Conservation (phyloP, 2,888 invertebrate species). For the Ectobius pallidus region DNA sequence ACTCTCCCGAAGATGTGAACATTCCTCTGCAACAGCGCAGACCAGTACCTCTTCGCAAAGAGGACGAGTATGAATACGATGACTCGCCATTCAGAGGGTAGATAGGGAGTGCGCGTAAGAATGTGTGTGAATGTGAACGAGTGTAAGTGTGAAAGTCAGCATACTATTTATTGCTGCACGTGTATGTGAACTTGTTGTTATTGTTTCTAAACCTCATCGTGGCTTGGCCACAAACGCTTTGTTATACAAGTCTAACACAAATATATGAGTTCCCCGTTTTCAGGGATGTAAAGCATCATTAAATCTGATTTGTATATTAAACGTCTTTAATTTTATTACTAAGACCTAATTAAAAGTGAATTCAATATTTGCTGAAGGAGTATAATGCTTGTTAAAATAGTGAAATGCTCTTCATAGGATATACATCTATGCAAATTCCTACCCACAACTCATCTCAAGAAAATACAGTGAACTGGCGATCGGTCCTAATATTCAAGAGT, state of each 20-base stretch:
- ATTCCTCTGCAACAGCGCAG: constrained; percentile 83
- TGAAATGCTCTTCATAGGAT: too few relatives aligned
- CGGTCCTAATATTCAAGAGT: too few relatives aligned
- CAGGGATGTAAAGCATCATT: too few relatives aligned
- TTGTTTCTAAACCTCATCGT: background rate
- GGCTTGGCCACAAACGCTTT: background rate
- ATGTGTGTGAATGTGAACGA: background rate
- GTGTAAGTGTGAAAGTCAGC: background rate
- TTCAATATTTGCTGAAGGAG: too few relatives aligned
- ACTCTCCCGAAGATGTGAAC: constrained; percentile 86
- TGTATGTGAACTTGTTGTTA: background rate
- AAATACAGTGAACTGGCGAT: too few relatives aligned
- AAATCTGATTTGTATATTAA: too few relatives aligned
- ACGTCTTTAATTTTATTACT: too few relatives aligned
- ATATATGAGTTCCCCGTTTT: too few relatives aligned
- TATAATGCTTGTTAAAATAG: too few relatives aligned
- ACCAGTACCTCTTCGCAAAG: constrained; percentile 57
- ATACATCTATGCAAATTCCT: too few relatives aligned
- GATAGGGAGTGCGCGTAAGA: background rate
- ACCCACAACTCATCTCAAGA: too few relatives aligned
- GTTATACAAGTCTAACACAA: background rate
- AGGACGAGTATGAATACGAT: constrained; percentile 44
- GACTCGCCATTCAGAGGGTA: constrained; percentile 39
- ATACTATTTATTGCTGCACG: background rate
- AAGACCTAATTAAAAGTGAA: too few relatives aligned